These are phyloP conservation scores for Camelus dromedarius DNA, from an alignment of 2,113 vertebrate species.

Conservation along the genomic window DNA sequence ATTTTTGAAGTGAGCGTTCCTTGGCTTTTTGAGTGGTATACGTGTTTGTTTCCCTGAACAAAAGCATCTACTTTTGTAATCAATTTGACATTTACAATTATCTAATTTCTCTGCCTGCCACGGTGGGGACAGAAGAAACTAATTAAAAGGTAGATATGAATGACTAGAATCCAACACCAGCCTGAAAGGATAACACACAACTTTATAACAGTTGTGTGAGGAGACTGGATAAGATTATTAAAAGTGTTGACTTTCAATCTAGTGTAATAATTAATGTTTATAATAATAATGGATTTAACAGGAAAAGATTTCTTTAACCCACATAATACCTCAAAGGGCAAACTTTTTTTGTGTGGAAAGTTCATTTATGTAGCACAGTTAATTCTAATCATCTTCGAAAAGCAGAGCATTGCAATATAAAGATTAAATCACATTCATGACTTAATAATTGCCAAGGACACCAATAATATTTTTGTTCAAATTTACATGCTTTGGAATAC, in stretches of 20 bases:
- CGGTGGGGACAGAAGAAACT: background rate
- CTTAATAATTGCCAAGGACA: background rate
- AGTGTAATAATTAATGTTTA: background rate
- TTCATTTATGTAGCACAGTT: background rate
- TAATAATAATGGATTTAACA: background rate
- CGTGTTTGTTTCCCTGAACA: background rate
- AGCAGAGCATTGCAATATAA: background rate
- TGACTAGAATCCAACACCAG: background rate
- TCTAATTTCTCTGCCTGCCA: background rate
- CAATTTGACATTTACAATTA: background rate
- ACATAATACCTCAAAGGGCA: background rate
- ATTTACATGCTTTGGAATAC: background rate
- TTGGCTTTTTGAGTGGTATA: background rate
- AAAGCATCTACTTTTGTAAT: background rate
- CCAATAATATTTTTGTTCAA: background rate
- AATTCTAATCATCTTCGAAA: background rate
- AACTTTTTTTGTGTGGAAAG: background rate
- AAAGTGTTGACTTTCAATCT: background rate
- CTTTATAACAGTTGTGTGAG: background rate
- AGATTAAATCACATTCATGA: background rate
- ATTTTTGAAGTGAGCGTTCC: background rate
- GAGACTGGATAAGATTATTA: background rate
- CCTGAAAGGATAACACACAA: background rate
- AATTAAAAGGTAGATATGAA: background rate
- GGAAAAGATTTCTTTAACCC: constrained; percentile 9